Evolutionary conservation across 1,140 invertebrate genomes (phyloP).

Genomic region (Leptoteleia sp.): DNA sequence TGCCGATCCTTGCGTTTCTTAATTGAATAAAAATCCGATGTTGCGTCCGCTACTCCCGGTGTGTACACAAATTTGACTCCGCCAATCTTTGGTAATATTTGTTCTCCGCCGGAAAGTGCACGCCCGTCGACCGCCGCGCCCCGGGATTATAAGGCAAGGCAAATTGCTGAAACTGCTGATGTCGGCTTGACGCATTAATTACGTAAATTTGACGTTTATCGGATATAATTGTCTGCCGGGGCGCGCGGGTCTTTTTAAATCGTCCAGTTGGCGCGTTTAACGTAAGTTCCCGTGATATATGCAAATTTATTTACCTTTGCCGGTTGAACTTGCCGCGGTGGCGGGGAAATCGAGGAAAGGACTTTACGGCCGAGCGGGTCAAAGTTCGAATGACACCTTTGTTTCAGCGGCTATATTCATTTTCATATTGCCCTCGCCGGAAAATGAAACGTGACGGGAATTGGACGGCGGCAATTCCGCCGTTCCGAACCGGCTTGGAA

Average conservation of each 20-base stretch:
- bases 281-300: not conserved
- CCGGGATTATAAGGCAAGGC: conserved; percentile 28
- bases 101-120: conserved; percentile 43
- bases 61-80: conserved; percentile 44
- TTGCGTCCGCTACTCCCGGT: conserved; percentile 4
- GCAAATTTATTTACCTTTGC: conserved; percentile 5
- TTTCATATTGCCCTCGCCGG: conserved; percentile 35
- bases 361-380: conserved; percentile 1
- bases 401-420: conserved; percentile 52
- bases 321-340: no score
- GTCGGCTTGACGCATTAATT: conserved; percentile 41
- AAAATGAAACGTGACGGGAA: conserved; percentile 63
- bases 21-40: conserved; percentile 46
- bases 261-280: no score
- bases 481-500: conserved; percentile 24
- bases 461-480: conserved; percentile 22
- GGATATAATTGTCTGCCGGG: conserved; percentile 18
- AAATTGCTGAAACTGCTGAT: conserved; percentile 59
- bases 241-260: no score
- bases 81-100: conserved; percentile 42
- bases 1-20: conserved; percentile 22
- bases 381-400: conserved; percentile 40
- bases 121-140: conserved; percentile 3
- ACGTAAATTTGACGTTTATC: conserved; percentile 44
- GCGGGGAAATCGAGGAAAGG: no score